Base-by-base conservation (phyloP, 92 coral and sea anemone genomes). In the Palythoa grandiflora region DNA sequence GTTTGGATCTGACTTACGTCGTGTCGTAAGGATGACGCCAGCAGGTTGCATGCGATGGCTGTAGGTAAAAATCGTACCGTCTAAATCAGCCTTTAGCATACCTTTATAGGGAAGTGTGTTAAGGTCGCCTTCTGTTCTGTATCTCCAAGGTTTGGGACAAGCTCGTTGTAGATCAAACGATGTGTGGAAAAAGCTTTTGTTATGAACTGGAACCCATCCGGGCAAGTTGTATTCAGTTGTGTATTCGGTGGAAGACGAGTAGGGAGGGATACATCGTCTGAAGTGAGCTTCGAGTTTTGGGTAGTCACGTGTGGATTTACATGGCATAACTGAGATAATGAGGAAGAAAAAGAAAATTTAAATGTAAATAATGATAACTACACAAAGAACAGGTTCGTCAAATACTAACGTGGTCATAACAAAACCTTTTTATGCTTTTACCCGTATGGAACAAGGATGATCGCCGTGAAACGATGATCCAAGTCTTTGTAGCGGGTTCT, bases 121-220 rank as follows among this genome's bases (percentile, higher is more conserved):
- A 9, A 95, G 92, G 36, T 93, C 91, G 21, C 20, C 55, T n/a
- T 95, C 90, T 2, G 98, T 79, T 39, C 81, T 91, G 78, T 95
- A 95, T 47, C 98, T 89, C 98, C 98, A 95, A 16, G 98, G 98
- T 68, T 91, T 95, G 2, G 98, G 98, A 10, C 98, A 95, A 13
- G 90, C 80, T 73, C 93, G 88, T 71, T 74, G 47, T 50, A 95
- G 63, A 53, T 95, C 91, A 76, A 90, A 91, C 8, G 74, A 70
- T 2, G 91, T 76, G 15, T 91, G 90, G 76, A 91, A 93, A 38
- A 59, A 78, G 70, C 94, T 95, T 9, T 63, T 80, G 57, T 95
- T 95, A 21, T 85, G 84, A 10, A 95, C 94, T 9, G 98, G 93
- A 72, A 95, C 52, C 98, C 98, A 95, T 59, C 96, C 93, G 20